Base-by-base conservation (phyloP, 2,797 vertebrate species). In the Pipistrellus pygmaeus region DNA sequence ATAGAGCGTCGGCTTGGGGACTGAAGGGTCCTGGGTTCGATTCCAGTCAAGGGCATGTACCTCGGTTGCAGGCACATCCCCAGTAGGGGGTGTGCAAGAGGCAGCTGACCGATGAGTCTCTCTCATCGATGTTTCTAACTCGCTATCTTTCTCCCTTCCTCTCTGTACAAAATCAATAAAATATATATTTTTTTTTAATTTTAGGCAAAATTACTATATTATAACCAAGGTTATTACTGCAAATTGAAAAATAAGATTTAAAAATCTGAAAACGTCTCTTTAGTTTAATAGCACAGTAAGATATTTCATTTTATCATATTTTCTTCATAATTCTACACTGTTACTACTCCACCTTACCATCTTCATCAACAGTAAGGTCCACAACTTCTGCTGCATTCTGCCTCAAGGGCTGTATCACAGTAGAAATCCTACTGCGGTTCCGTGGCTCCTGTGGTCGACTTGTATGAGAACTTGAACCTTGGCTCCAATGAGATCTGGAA, bases 361-460 rank as follows among this genome's bases (percentile, higher is more conserved):
- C 99, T 98, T 99, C 99, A 96, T 99, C 99, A 73, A 99, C 99
- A 0, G 99, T 99, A 97, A 99, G 99, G 97, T 99, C 99, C 97
- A 99, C 99, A 68, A 99, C 99, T 98, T 99, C 99, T 0, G 99
- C 99, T 3, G 99, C 98, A 13, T 97, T 99, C 98, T 99, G 99
- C 85, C 99, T 98, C 96, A 99, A 98, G 0, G 99, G 99, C 97
- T 99, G 99, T 97, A 99, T 99, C 97, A 99, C 99, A 0, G 99
- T 99, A 97, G 99, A 99, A 95, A 99, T 97, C 64, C 99, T 97
- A 97, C 99, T 99, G 89, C 99, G 99, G 96, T 98, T 99, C 10
- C 99, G 98, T 53, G 98, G 98, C 91, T 99, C 99, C 88, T 99
- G 99, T 21, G 99, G 97, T 85, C 99, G 99, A 69, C 97, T 98